Conservation (phyloP, 2,113 vertebrate genomes). For the Pachycephala philippinensis region DNA sequence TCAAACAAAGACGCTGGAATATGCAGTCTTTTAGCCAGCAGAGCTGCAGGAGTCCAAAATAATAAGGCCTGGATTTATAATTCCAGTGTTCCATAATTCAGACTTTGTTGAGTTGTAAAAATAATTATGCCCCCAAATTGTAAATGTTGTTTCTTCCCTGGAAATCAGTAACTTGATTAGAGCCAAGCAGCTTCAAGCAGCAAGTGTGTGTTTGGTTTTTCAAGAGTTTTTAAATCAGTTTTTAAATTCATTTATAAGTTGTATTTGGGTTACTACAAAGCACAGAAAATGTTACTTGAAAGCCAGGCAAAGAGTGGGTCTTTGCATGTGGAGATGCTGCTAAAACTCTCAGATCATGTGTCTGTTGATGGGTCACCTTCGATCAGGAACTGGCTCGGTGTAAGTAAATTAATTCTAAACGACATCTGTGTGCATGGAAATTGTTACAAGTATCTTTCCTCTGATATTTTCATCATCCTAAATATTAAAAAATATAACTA, state of each 20-base stretch:
- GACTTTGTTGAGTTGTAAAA: background rate
- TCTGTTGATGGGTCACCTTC: background rate
- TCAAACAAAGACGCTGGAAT: constrained; percentile 4
- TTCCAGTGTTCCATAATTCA: background rate
- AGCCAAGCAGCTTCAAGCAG: background rate
- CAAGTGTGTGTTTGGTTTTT: background rate
- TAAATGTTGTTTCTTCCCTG: background rate
- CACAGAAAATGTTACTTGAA: background rate
- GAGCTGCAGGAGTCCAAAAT: background rate
- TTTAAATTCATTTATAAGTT: background rate
- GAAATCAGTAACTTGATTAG: background rate
- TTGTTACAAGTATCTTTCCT: background rate
- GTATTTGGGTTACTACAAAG: background rate
- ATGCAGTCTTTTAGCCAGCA: background rate
- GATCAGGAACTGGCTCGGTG: background rate
- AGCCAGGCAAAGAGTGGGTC: background rate
- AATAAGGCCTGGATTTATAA: background rate
- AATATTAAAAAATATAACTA: background rate
- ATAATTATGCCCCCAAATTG: background rate
- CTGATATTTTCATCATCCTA: background rate
- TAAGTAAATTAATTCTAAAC: background rate
- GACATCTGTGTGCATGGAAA: background rate
- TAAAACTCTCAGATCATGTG: background rate
- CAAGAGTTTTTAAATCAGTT: background rate
- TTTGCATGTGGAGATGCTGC: background rate